Conservation (phyloP, 2,113 vertebrate genomes). For the Campylorhamphus procurvoides region DNA sequence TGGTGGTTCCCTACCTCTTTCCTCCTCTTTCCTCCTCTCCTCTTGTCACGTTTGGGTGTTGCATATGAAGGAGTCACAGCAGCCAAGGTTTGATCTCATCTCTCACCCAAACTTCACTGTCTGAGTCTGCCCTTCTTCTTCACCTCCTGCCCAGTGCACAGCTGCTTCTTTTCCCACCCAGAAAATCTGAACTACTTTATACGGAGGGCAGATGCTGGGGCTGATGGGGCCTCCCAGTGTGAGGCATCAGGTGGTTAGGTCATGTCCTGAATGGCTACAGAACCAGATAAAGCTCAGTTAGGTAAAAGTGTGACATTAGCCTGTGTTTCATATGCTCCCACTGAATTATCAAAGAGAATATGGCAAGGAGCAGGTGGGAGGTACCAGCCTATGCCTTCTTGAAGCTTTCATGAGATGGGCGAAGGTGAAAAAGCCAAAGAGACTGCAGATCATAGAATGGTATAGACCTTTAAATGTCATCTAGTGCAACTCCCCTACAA, state of each 20-base stretch:
- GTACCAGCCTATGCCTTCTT: background rate
- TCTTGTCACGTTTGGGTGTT: background rate
- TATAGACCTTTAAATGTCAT: background rate
- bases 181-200: background rate
- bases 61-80: background rate
- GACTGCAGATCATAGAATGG: background rate
- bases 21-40: background rate
- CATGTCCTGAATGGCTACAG: background rate
- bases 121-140: background rate
- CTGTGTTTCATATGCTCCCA: rapidly evolving
- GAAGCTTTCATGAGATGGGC: background rate
- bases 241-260: rapidly evolving
- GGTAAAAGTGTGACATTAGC: rapidly evolving
- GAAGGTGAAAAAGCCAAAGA: background rate
- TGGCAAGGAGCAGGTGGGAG: background rate
- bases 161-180: background rate
- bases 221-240: background rate
- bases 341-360: background rate
- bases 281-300: background rate
- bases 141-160: rapidly evolving
- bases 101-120: background rate
- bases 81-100: background rate
- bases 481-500: background rate
- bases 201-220: background rate
- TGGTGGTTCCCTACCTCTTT: rapidly evolving